Evolutionary conservation across 1,140 invertebrate genomes (phyloP).

Genomic region (Solen grandis): DNA sequence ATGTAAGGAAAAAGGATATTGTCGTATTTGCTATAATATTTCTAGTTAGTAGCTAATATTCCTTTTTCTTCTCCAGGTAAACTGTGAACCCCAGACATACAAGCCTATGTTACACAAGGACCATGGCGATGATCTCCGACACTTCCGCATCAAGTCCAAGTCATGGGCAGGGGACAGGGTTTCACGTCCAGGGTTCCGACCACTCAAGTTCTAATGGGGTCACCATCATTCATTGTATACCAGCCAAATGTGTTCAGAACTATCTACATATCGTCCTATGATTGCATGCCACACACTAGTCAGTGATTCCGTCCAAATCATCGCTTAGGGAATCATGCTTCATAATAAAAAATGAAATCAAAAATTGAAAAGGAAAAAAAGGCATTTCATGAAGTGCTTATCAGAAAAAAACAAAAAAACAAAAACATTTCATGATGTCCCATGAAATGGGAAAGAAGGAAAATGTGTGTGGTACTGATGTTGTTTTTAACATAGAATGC

Average conservation of each 20-base stretch:
- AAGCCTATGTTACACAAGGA: constrained; percentile 90
- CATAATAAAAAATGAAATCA: too few species aligned
- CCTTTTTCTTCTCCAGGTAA: constrained; percentile 76
- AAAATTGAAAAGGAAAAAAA: too few species aligned
- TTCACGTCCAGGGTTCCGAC: constrained; percentile 65
- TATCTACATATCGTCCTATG: too few species aligned
- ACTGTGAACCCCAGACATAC: constrained; percentile 90
- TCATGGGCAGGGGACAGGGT: constrained; percentile 82
- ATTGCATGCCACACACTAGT: background rate
- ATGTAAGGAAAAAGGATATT: too few species aligned
- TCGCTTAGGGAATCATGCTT: background rate
- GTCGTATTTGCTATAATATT: too few species aligned
- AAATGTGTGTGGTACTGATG: background rate
- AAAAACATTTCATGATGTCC: background rate
- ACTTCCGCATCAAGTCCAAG: constrained; percentile 90
- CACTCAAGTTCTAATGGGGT: constrained; percentile 68
- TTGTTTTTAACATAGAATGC: constrained; percentile 16
- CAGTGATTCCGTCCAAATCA: background rate
- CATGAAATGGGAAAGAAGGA: constrained; percentile 25
- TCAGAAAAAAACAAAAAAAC: constrained; percentile 9
- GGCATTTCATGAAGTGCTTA: too few species aligned
- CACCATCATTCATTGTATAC: background rate
- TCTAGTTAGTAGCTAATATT: too few species aligned
- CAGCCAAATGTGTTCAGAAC: background rate
- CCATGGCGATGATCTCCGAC: constrained; percentile 86